Percentiles rank a stretch among this genome's conserved stretches.
Evolutionary conservation across 1,140 invertebrate genomes (phyloP).

Genomic region (Cyphomyrmex costatus): DNA sequence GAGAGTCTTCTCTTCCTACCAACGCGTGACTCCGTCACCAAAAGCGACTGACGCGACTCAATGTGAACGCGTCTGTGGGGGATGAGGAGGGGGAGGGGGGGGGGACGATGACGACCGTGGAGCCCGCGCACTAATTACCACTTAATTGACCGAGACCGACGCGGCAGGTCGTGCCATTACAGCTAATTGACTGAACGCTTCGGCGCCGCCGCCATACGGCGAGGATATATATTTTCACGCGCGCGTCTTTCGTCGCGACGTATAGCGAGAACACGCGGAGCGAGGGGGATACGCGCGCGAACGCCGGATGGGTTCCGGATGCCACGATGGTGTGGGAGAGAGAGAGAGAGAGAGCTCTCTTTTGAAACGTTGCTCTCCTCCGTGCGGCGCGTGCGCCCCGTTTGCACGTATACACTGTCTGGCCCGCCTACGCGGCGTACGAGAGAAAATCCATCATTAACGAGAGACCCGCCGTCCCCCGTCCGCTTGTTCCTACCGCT

Average conservation of each 20-base stretch:
- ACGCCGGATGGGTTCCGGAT: not conserved
- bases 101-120: slow-evolving; percentile 48
- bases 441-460: slow-evolving; percentile 72
- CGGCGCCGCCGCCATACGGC: slow-evolving; percentile 67
- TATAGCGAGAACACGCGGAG: not conserved
- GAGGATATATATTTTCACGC: slow-evolving; percentile 72
- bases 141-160: slow-evolving; percentile 79
- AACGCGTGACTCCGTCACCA: not conserved
- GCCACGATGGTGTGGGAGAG: slow-evolving; percentile 4
- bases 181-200: slow-evolving; percentile 78
- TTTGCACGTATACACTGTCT: slow-evolving; percentile 31
- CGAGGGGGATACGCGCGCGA: not conserved
- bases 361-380: slow-evolving; percentile 37
- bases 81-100: not conserved
- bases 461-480: slow-evolving; percentile 50
- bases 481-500: not conserved
- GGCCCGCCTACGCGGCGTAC: slow-evolving; percentile 60
- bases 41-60: not conserved
- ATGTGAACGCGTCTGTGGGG: no score
- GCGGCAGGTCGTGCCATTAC: slow-evolving; percentile 78
- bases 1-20: not conserved
- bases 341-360: slow-evolving; percentile 12
- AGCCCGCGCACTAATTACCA: slow-evolving; percentile 79
- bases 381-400: slow-evolving; percentile 53
- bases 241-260: slow-evolving; percentile 56